Conservation (phyloP, 2,113 vertebrate species). For the Neodontobutis hainanensis region DNA sequence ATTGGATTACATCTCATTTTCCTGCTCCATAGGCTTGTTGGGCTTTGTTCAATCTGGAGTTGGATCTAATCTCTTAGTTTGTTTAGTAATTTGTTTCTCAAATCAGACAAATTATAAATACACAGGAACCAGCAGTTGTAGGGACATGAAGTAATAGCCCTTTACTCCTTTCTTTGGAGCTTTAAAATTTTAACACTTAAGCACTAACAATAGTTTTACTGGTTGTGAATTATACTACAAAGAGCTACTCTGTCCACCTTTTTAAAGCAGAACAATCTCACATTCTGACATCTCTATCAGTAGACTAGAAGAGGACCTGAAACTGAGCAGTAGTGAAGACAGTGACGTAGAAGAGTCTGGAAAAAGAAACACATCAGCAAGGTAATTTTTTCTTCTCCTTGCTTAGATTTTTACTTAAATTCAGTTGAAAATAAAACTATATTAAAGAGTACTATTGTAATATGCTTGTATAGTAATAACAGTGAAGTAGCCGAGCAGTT, state of each 20-base stretch:
- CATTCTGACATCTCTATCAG: constrained; percentile 67
- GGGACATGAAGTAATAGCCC: no score
- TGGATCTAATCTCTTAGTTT: not conserved
- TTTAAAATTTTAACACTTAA: no score
- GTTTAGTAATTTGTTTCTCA: constrained; percentile 2
- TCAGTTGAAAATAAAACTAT: no score
- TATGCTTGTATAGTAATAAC: constrained; percentile 76
- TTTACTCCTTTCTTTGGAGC: no score
- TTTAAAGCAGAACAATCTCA: constrained; percentile 11
- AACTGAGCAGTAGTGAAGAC: constrained; percentile 97
- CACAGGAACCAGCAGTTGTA: not conserved
- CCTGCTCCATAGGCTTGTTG: not conserved
- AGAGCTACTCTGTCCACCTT: not conserved
- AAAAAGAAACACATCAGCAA: constrained; percentile 92
- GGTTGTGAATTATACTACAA: not conserved
- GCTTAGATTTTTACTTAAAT: no score
- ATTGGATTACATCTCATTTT: not conserved
- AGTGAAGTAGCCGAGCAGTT: constrained; percentile 91
- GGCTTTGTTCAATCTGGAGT: not conserved
- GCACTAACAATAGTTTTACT: no score
- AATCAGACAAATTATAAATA: not conserved
- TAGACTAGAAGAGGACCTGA: constrained; percentile 95
- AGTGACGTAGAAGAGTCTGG: constrained; percentile 94
- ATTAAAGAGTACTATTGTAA: no score
- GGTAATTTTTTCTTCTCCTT: constrained; percentile 66